Percentiles rank a stretch among this genome's conserved stretches.
These are phyloP conservation scores for Tapirus terrestris DNA, from an alignment of 2,113 vertebrate genomes.

Conservation along the genomic window DNA sequence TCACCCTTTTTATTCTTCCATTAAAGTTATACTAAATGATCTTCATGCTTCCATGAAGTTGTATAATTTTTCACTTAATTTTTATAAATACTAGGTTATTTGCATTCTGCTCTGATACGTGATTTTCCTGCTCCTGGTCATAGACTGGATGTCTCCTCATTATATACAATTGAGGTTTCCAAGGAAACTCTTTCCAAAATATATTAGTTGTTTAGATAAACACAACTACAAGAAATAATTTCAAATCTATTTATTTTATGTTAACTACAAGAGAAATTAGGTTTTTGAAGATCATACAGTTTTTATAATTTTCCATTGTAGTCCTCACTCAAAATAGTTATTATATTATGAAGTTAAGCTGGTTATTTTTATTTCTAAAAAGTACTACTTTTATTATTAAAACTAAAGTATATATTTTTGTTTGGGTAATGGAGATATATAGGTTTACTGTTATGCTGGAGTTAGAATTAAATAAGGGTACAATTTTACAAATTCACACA, in stretches of 20 bases:
- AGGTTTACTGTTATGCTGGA: neutral
- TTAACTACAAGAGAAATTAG: neutral
- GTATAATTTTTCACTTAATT: neutral
- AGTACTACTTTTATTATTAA: neutral
- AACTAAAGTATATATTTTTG: neutral
- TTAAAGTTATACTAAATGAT: neutral
- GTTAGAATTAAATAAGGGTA: neutral
- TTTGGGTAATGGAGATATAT: neutral
- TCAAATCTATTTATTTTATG: neutral
- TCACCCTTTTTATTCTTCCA: neutral
- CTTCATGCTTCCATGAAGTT: neutral
- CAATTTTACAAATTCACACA: neutral
- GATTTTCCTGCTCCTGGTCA: neutral
- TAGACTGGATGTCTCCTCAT: neutral
- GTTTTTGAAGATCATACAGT: neutral
- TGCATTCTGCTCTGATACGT: neutral
- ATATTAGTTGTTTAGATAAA: neutral
- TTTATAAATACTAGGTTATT: neutral
- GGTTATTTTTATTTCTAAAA: conserved; percentile 16
- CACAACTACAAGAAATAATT: neutral
- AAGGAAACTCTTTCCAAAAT: neutral
- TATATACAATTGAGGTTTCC: neutral
- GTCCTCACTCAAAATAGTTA: neutral
- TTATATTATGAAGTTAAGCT: neutral
- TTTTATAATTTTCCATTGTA: neutral